Base-by-base conservation (phyloP, 1,140 invertebrate species). In the Pseudobourletiella spinata region DNA sequence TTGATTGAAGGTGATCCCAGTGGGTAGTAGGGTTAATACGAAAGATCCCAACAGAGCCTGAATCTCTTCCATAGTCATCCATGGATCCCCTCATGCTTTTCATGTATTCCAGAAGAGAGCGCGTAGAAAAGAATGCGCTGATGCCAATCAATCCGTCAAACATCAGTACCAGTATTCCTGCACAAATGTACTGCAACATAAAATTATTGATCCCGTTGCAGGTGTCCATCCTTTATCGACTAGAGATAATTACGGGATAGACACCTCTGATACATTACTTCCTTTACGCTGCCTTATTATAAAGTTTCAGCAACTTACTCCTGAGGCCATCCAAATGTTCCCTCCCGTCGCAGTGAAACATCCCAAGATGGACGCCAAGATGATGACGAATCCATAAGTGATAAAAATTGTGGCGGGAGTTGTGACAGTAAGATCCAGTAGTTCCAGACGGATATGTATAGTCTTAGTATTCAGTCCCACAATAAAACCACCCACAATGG, bases 391-490 rank as follows among this genome's bases (percentile, higher is more conserved):
- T 25, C 63, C 63, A 43, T 65, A 65, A 22, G 28, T 48, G 2
- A 65, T 52, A 32, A 65, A 61, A 20, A 65, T 35, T 22, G 63
- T 65, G 6, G 63, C 63, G 11, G 63, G 63, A 39, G 63, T 65
- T 29, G 57, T 39, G 0, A 65, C 26, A 1, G 24, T 22, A 0
- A 60, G 42, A 26, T 65, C 63, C 20, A 52, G n/a, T n/a, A 25
- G 22, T 22, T 57, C 59, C 43, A 61, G 32, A 42, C 54, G 16
- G 11, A 57, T 57, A 15, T 44, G 26, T 39, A 65, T 65, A 1
- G 63, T 65, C n/a, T 60, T 48, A 14, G 18, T 65, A 18, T 51
- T 42, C 20, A 65, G 44, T 16, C 63, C 63, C 4, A 61, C 35
- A 15, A 61, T 56, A 16, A 64, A 42, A 46, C 63, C 63, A 24